A percentile compares a stretch with the other conserved stretches of the same genome.
Conservation (phyloP, 1,140 invertebrate genomes). For the Eriocheir sinensis region DNA sequence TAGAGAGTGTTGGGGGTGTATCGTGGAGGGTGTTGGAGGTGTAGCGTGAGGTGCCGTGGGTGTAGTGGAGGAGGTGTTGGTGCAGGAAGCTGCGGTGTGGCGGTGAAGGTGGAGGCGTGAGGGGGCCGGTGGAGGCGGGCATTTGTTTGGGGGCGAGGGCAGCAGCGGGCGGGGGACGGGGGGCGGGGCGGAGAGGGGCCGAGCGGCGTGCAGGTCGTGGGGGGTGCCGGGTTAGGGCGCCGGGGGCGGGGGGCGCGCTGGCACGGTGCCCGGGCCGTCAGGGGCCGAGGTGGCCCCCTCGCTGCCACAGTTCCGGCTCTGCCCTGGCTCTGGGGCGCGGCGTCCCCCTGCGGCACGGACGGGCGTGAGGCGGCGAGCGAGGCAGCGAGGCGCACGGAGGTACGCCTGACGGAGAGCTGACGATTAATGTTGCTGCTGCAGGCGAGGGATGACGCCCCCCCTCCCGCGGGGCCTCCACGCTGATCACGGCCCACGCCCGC, state of each 20-base stretch:
- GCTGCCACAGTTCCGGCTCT: slow-evolving; percentile 19
- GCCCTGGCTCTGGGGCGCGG: slow-evolving; percentile 16
- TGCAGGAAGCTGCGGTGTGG: too few relatives aligned
- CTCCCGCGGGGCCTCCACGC: neutral
- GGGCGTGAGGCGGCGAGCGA: neutral
- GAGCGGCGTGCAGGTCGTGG: neutral
- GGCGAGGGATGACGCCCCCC: neutral
- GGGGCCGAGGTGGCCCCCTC: neutral
- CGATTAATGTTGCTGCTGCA: neutral
- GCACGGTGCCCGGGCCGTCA: neutral
- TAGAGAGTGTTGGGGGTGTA: too few relatives aligned
- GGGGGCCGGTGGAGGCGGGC: neutral
- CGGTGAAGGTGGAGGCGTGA: neutral
- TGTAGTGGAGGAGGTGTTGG: too few relatives aligned
- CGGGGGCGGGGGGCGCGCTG: neutral
- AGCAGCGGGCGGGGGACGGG: neutral
- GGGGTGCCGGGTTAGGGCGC: neutral
- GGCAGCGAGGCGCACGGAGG: neutral
- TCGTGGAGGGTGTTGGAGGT: too few relatives aligned
- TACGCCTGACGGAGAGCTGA: slow-evolving; percentile 16
- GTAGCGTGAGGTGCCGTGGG: too few relatives aligned
- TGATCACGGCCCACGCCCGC: neutral
- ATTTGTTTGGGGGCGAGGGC: neutral
- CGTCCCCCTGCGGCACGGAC: slow-evolving; percentile 17
- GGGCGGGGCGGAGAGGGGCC: neutral